Conservation (phyloP, 2,113 vertebrate species). For the Tragelaphus scriptus region DNA sequence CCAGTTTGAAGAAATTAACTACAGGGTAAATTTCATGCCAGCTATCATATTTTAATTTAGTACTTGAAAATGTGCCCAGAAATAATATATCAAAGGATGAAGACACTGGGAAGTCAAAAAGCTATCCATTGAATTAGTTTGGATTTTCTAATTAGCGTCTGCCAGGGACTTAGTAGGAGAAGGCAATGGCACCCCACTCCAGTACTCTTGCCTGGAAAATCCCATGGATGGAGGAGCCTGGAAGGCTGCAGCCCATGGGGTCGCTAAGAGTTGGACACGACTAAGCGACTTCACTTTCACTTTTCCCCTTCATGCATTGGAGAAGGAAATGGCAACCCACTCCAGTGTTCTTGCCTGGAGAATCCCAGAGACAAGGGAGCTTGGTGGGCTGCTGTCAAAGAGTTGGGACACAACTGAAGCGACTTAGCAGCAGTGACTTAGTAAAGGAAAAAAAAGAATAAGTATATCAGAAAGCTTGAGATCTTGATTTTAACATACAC, state of each 20-base stretch:
- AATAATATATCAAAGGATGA: not conserved
- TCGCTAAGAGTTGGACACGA: too few relatives aligned
- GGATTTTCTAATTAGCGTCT: not conserved
- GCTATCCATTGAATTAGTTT: not conserved
- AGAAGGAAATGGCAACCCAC: too few relatives aligned
- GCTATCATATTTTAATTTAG: not conserved
- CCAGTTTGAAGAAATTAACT: not conserved
- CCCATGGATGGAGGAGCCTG: too few relatives aligned
- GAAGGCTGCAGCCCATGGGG: too few relatives aligned
- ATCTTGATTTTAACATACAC: not conserved
- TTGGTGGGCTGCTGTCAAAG: too few relatives aligned
- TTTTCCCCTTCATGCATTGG: too few relatives aligned
- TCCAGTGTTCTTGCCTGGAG: too few relatives aligned
- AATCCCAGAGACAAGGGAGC: too few relatives aligned
- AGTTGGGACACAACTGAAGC: too few relatives aligned
- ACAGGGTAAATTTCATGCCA: not conserved
- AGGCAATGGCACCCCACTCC: too few relatives aligned
- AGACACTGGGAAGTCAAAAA: not conserved
- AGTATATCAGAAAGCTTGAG: not conserved
- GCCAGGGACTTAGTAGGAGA: not conserved
- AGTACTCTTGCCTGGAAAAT: too few relatives aligned
- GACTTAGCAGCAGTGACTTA: not conserved
- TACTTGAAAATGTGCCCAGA: not conserved
- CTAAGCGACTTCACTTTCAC: too few relatives aligned
- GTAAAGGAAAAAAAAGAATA: not conserved